These are phyloP conservation scores for Harpalus rufipes DNA, from an alignment of 2,888 invertebrate genomes.

Conservation along the genomic window DNA sequence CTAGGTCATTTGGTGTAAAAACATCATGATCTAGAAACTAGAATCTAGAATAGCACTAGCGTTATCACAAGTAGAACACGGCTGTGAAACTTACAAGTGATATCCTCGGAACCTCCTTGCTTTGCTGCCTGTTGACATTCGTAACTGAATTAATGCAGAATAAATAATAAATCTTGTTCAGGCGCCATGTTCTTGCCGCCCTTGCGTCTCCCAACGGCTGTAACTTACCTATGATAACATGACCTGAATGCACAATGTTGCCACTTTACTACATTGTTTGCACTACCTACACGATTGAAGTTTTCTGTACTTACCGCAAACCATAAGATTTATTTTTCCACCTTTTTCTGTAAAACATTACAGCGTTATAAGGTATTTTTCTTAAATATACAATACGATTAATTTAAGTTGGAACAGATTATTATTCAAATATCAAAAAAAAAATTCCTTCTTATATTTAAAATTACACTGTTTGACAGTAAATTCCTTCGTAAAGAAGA, in stretches of 20 bases:
- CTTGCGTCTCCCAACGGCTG: slow-evolving; percentile 14
- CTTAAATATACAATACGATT: too few species aligned
- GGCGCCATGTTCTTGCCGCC: slow-evolving; percentile 33
- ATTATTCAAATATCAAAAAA: too few species aligned
- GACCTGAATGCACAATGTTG: slow-evolving; percentile 59
- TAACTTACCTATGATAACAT: slow-evolving; percentile 61
- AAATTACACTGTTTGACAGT: too few species aligned
- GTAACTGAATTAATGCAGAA: slow-evolving; percentile 63
- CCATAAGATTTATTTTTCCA: neutral
- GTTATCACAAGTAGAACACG: slow-evolving; percentile 35
- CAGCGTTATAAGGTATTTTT: too few species aligned
- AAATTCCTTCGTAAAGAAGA: too few species aligned
- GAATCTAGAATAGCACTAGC: neutral
- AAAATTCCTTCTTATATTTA: too few species aligned
- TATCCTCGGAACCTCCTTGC: slow-evolving; percentile 32
- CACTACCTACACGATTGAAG: neutral
- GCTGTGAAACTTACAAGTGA: slow-evolving; percentile 28
- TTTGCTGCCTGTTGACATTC: slow-evolving; percentile 58
- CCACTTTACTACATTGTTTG: slow-evolving; percentile 45
- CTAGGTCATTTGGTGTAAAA: neutral
- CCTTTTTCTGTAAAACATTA: neutral
- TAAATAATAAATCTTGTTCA: slow-evolving; percentile 62
- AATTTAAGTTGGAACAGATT: too few species aligned
- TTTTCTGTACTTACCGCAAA: neutral
- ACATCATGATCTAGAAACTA: neutral